Conservation (phyloP, 2,888 invertebrate species). For the Andrena fulva region DNA sequence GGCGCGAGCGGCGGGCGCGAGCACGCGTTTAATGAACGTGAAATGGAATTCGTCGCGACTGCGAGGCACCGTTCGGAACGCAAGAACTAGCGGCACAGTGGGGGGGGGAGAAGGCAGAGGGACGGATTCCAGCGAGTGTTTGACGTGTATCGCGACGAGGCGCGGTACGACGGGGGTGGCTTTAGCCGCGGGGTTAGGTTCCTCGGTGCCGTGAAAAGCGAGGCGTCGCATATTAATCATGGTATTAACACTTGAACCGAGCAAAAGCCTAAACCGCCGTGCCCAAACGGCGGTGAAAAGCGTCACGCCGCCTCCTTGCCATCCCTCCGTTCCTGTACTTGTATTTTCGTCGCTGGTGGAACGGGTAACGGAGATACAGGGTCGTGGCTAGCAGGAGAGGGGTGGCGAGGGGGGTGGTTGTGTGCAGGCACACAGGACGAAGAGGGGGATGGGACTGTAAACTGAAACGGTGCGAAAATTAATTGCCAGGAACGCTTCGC, state of each 20-base stretch:
- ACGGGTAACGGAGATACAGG: constrained; percentile 12
- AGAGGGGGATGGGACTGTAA: constrained; percentile 34
- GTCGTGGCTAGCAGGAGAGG: background rate
- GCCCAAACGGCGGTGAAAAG: constrained; percentile 46
- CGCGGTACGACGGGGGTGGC: background rate
- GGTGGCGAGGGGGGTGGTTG: background rate
- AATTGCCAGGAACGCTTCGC: constrained; percentile 60
- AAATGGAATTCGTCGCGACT: constrained; percentile 60
- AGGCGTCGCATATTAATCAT: constrained; percentile 69
- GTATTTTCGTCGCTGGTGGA: constrained; percentile 30
- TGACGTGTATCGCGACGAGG: background rate
- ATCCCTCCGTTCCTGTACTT: constrained; percentile 14
- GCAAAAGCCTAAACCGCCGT: constrained; percentile 55
- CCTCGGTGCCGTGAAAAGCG: constrained; percentile 50
- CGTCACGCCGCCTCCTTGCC: constrained; percentile 32
- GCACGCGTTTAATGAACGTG: constrained; percentile 66
- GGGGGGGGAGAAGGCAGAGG: background rate
- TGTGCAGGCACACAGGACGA: background rate
- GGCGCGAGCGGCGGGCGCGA: constrained; percentile 38
- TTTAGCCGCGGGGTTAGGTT: constrained; percentile 20
- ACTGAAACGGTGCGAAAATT: constrained; percentile 67
- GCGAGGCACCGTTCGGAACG: constrained; percentile 33
- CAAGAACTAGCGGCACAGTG: background rate
- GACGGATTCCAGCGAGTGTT: constrained; percentile 19
- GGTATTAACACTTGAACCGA: constrained; percentile 64